Conservation (phyloP, 37 sponge, comb jelly and placozoan genomes). For the Theonella swinhoei region DNA sequence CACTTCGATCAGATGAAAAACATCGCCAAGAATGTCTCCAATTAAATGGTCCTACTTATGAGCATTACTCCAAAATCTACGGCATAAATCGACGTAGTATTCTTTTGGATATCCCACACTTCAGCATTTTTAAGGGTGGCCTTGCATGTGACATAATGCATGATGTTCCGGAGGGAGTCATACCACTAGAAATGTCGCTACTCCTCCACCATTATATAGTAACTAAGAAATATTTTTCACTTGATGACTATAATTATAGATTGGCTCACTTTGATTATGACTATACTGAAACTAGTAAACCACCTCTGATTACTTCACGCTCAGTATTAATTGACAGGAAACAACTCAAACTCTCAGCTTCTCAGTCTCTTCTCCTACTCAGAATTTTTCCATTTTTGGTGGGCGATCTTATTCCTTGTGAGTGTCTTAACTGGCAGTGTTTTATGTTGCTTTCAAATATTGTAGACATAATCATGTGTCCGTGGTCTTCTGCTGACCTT, state of each 20-base stretch:
- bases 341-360: conserved; percentile 20
- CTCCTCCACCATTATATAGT: conserved; percentile 1
- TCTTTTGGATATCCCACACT: conserved; percentile 5
- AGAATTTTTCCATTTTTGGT: conserved; percentile 44
- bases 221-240: conserved; percentile 4
- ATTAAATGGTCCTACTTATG: conserved; percentile 16
- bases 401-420: conserved; percentile 28
- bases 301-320: conserved; percentile 16
- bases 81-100: conserved; percentile 24
- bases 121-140: conserved; percentile 35
- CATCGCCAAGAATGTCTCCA: conserved; percentile 24
- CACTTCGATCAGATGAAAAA: background rate
- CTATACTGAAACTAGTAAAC: conserved; percentile 23
- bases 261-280: conserved; percentile 10
- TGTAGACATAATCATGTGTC: conserved; percentile 21
- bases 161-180: conserved; percentile 43
- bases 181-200: conserved; percentile 8
- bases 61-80: conserved; percentile 55
- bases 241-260: conserved; percentile 15
- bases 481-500: background rate
- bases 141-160: conserved; percentile 58
- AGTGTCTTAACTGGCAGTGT: conserved; percentile 29
- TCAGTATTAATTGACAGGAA: too few species aligned
- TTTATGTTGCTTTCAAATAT: conserved; percentile 17
- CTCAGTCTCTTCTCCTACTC: conserved; percentile 11